These are phyloP conservation scores for Coelinius sp. DNA, from an alignment of 2,888 invertebrate genomes.

Conservation along the genomic window DNA sequence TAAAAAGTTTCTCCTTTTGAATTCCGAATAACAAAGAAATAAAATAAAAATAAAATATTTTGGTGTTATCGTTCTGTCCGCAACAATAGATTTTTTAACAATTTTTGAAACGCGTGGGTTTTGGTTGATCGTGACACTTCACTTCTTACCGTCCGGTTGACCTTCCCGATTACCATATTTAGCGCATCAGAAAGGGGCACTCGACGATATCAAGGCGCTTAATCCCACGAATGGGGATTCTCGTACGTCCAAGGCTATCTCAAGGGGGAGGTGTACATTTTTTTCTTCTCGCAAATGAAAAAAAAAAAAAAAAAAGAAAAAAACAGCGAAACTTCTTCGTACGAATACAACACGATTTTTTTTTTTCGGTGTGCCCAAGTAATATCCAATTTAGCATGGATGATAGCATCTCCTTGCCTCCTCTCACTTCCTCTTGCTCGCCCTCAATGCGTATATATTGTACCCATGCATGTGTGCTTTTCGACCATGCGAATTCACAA, in stretches of 20 bases:
- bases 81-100: slow-evolving; percentile 10
- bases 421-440: background rate
- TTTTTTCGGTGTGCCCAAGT: slow-evolving; percentile 21
- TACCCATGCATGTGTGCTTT: slow-evolving; percentile 19
- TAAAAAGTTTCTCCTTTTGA: too few species aligned
- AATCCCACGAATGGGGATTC: slow-evolving; percentile 31
- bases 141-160: slow-evolving; percentile 26
- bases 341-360: background rate
- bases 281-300: background rate
- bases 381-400: slow-evolving; percentile 33
- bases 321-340: slow-evolving; percentile 6
- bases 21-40: background rate
- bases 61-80: background rate
- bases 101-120: slow-evolving; percentile 13
- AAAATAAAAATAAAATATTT: background rate
- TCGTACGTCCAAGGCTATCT: slow-evolving; percentile 27
- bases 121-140: slow-evolving; percentile 18
- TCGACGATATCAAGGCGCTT: slow-evolving; percentile 28
- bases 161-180: slow-evolving; percentile 33
- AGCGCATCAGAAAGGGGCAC: slow-evolving; percentile 31
- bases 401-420: slow-evolving; percentile 29
- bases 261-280: slow-evolving; percentile 7
- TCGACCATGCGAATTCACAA: slow-evolving; percentile 19
- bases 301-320: background rate
- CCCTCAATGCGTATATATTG: slow-evolving; percentile 17